Conservation (phyloP, 1,140 invertebrate genomes). For the Apis florea region DNA sequence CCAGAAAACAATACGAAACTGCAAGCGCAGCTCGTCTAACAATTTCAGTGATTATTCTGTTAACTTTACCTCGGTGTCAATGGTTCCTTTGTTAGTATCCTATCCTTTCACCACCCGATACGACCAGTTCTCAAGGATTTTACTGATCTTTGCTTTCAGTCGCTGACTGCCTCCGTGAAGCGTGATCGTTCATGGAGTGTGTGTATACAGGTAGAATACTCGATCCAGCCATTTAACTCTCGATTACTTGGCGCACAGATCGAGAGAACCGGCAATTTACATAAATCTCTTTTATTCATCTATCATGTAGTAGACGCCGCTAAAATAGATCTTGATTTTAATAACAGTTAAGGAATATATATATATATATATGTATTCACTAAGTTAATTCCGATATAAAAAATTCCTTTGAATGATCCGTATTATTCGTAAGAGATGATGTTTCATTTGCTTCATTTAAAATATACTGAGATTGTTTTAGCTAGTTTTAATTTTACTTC, state of each 20-base stretch:
- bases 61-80: slow-evolving; percentile 3
- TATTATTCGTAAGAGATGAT: too few relatives aligned
- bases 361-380: too few relatives aligned
- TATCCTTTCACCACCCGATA: slow-evolving; percentile 28
- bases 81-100: slow-evolving; percentile 35
- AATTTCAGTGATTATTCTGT: slow-evolving; percentile 24
- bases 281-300: too few relatives aligned
- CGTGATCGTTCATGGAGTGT: neutral
- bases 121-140: slow-evolving; percentile 41
- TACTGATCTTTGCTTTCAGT: slow-evolving; percentile 29
- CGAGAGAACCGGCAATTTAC: too few relatives aligned
- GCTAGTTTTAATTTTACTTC: too few relatives aligned
- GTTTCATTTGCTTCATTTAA: too few relatives aligned
- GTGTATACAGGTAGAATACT: neutral
- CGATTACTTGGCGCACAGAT: slow-evolving; percentile 5
- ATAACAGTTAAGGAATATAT: too few relatives aligned
- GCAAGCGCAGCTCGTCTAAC: neutral
- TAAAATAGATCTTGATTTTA: too few relatives aligned
- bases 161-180: neutral
- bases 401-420: too few relatives aligned
- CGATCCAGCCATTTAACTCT: slow-evolving; percentile 25
- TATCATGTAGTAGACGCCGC: too few relatives aligned
- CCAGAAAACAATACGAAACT: slow-evolving; percentile 19
- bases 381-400: too few relatives aligned
- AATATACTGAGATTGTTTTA: too few relatives aligned